These are phyloP conservation scores for Lymantria dispar DNA, from an alignment of 2,888 invertebrate genomes.

Conservation along the genomic window DNA sequence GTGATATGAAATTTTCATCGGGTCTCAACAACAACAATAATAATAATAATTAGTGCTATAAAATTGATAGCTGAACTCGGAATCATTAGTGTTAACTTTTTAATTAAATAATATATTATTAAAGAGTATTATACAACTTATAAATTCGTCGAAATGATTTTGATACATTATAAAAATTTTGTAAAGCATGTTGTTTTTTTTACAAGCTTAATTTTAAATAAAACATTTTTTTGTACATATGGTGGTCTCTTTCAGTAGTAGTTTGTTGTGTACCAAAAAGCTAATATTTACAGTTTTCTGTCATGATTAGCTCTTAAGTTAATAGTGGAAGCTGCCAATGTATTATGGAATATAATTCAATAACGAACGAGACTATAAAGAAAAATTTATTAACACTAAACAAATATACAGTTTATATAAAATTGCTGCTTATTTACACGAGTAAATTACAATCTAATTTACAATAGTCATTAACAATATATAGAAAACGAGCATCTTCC, in stretches of 20 bases:
- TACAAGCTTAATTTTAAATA: neutral
- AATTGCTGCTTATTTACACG: conserved; percentile 20
- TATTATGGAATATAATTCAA: too few relatives aligned
- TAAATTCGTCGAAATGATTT: too few relatives aligned
- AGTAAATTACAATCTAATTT: conserved; percentile 5
- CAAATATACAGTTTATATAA: conserved; percentile 6
- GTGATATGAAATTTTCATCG: too few relatives aligned
- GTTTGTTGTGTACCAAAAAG: neutral
- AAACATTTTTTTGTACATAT: neutral
- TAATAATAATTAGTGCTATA: too few relatives aligned
- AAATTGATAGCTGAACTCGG: too few relatives aligned
- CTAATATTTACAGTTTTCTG: too few relatives aligned
- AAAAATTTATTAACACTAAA: conserved; percentile 3
- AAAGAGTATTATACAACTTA: too few relatives aligned
- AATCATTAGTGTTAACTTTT: too few relatives aligned
- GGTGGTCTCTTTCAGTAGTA: neutral
- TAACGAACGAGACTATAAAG: neutral
- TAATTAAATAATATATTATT: too few relatives aligned
- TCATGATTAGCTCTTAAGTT: too few relatives aligned
- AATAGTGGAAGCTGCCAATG: too few relatives aligned
- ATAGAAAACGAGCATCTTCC: conserved; percentile 10
- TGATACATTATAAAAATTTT: neutral
- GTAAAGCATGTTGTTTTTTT: neutral
- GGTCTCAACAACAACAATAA: too few relatives aligned
- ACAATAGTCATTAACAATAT: conserved; percentile 9